Evolutionary conservation across 2,113 vertebrate genomes (phyloP), one percentile per base, ranked within the genome.

Genomic region (Neopipo cinnamomea): DNA sequence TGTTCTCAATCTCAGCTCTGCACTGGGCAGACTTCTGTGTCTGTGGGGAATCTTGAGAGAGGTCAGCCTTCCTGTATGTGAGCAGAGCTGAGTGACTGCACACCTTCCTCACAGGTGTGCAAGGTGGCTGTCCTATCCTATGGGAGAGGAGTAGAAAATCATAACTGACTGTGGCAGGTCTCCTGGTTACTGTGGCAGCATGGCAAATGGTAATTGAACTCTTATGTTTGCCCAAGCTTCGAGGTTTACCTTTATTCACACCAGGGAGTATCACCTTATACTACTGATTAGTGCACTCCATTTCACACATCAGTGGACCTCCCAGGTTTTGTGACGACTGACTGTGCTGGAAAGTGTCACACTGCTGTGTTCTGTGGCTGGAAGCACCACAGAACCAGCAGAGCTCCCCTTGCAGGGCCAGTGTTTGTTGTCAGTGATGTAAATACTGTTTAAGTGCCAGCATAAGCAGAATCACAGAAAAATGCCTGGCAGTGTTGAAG

Each of bases 401-500:
- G 83, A 84, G 39, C 65, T 91, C 71, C 52, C 30, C 1, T 1
- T 76, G 77, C 78, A 79, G 66, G 49, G 65, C 39, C 22, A 8
- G 8, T 47, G 55, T 80, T 89, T 92, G n/a, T 81, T 86, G 31
- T 47, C 80, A 72, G n/a, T 50, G 62, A 75, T 30, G 35, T 75
- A 82, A 92, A 85, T 85, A 77, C 55, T 35, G 27, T 44, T 85
- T 35, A 85, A 88, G 74, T 85, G 78, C 66, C 78, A 87, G 66
- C 70, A 22, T 53, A 91, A 92, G 56, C 53, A 76, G 62, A 78
- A 58, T 75, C 39, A 7, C 5, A 5, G 73, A 65, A 77, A 94
- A 85, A 74, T 47, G 67, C 52, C 73, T 83, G 37, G 11, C 63
- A 17, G 37, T 58, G 33, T 14, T 91, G 89, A 63, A 58, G 61